phyloP scores from a whole-genome alignment of 2,888 invertebrate genomes.

The Trissoscelio sp. region DNA sequence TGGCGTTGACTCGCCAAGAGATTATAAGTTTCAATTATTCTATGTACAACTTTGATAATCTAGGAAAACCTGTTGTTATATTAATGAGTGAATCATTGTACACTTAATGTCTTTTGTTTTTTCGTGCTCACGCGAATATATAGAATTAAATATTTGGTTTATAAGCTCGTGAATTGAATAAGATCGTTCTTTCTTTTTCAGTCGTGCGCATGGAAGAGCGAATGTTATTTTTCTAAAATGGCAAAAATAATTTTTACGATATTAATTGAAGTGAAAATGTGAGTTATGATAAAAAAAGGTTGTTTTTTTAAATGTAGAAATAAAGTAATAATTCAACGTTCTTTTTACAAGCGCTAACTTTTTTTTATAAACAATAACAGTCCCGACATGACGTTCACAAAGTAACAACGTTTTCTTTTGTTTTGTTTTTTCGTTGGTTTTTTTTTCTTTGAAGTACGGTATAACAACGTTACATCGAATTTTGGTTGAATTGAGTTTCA shows the following conservation, averaged over 20 bases:
- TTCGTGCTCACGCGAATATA: not conserved
- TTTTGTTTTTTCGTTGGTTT: not conserved
- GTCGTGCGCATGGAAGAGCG: too few relatives aligned
- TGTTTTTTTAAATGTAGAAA: constrained; percentile 15
- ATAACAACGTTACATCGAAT: constrained; percentile 38
- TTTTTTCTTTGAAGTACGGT: constrained; percentile 4
- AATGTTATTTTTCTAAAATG: too few relatives aligned
- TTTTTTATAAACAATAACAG: constrained; percentile 41
- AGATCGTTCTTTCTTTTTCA: not conserved
- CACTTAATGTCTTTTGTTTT: constrained; percentile 4
- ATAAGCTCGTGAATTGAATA: not conserved
- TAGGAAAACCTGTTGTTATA: constrained; percentile 22
- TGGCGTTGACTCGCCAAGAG: too few relatives aligned
- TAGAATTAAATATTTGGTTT: not conserved
- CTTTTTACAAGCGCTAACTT: not conserved
- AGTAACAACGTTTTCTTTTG: constrained; percentile 28
- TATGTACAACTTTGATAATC: constrained; percentile 33
- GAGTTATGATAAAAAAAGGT: not conserved
- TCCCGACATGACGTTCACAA: constrained; percentile 16
- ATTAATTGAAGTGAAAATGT: too few relatives aligned
- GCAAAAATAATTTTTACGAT: too few relatives aligned
- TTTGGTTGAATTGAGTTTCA: constrained; percentile 47
- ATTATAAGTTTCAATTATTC: constrained; percentile 48
- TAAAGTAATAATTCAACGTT: constrained; percentile 11
- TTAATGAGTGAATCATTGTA: constrained; percentile 1